Conservation (phyloP, 2,113 vertebrate genomes). For the Clupea harengus region DNA sequence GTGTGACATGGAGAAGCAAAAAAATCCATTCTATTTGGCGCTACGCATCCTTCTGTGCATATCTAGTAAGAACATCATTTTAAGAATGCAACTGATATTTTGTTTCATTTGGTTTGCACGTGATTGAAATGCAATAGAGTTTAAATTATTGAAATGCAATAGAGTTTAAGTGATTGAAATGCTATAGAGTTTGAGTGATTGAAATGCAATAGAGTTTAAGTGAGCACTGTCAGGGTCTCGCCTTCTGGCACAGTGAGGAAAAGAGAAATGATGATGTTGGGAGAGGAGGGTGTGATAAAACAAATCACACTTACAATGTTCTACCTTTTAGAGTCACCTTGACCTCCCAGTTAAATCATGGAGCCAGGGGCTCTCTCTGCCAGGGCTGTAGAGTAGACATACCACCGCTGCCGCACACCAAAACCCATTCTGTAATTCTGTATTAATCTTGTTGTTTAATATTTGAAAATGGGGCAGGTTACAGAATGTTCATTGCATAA, state of each 20-base stretch:
- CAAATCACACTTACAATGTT: not conserved
- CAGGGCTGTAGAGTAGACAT: not conserved
- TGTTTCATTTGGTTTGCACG: not conserved
- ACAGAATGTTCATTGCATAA: conserved; percentile 28
- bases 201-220: not conserved
- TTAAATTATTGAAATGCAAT: too few relatives aligned
- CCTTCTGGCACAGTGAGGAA: not conserved
- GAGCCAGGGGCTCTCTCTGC: too few relatives aligned
- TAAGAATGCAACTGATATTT: not conserved
- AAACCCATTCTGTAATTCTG: not conserved
- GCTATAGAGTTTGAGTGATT: too few relatives aligned
- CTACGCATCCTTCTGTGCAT: too few relatives aligned
- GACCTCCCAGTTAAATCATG: not conserved
- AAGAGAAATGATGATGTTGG: not conserved
- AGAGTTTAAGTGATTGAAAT: not conserved
- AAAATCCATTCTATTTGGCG: too few relatives aligned
- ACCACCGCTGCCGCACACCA: not conserved
- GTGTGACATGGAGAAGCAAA: not conserved
- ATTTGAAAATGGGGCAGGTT: conserved; percentile 22
- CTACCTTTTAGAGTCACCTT: not conserved
- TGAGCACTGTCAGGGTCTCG: not conserved
- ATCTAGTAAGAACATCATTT: too few relatives aligned
- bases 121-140: not conserved
- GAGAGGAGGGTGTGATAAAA: not conserved
- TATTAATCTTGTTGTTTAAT: conserved; percentile 29